phyloP scores from a whole-genome alignment of 1,140 invertebrate genomes.

The Neocloeon triangulifer region DNA sequence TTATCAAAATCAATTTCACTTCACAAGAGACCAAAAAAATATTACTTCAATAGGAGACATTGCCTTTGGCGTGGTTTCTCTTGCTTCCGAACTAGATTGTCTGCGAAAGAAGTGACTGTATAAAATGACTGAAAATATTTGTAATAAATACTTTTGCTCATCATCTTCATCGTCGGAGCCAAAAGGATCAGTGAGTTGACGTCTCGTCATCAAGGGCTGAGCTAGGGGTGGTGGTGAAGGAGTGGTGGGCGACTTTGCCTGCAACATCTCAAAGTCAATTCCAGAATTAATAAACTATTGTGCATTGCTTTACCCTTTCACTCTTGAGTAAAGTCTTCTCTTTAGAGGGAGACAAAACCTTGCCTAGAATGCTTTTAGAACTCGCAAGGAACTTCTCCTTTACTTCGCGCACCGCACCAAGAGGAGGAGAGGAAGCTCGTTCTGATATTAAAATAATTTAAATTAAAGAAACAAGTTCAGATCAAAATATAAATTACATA shows the following conservation, averaged over 20 bases:
- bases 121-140: slow-evolving; percentile 3
- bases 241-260: background rate
- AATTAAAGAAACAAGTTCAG: too few relatives aligned
- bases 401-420: slow-evolving; percentile 36
- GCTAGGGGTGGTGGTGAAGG: slow-evolving; percentile 7
- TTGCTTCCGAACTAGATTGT: too few relatives aligned
- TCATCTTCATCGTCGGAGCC: slow-evolving; percentile 78
- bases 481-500: too few relatives aligned
- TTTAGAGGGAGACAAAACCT: slow-evolving; percentile 52
- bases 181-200: slow-evolving; percentile 73
- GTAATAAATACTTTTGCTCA: slow-evolving; percentile 8
- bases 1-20: too few relatives aligned
- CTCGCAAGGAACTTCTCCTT: slow-evolving; percentile 48
- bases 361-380: slow-evolving; percentile 53
- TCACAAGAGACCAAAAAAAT: too few relatives aligned
- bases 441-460: too few relatives aligned
- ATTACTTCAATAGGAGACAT: too few relatives aligned
- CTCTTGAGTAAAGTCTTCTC: slow-evolving; percentile 27
- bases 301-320: slow-evolving; percentile 7
- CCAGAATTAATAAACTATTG: background rate
- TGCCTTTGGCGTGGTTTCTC: too few relatives aligned
- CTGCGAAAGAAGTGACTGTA: too few relatives aligned
- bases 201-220: slow-evolving; percentile 53
- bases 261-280: background rate
- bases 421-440: slow-evolving; percentile 16